Base-by-base conservation (phyloP, 1,140 invertebrate genomes). In the Cotesia vestalis region DNA sequence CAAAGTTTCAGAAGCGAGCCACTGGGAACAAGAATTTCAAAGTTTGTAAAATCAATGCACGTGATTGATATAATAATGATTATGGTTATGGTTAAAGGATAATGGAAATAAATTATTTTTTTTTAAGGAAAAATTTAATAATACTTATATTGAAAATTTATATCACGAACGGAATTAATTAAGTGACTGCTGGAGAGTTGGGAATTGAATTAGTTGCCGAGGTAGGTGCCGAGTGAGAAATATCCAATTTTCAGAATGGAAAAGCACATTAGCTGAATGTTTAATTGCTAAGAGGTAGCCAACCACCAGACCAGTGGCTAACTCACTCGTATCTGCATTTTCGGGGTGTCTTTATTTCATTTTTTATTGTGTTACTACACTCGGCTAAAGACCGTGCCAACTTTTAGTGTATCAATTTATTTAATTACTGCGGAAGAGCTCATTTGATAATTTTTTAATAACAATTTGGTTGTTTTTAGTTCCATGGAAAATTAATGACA, bases 171-270 rank as follows among this genome's bases (percentile, higher is more conserved):
- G 14, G 27, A 61, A 61, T 27, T 61, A 27, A 61, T 27, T 27
- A 61, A 61, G 27, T 61, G 14, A 27, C 27, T 17, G 14, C 59
- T 34, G 27, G 9, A 46, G 40, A 64, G 8, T 51, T 51, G 36
- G 40, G 36, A 51, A 64, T 51, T 64, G 62, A 64, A 64, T 64
- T 64, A 64, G 62, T 64, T 64, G 40, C 17, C 12, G 17, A 12
- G 36, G 36, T 27, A 27, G 27, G 27, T 27, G 27, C 27, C 11
- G 62, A 38, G 57, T 17, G 20, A 79, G 76, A 82, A 83, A 83
- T 82, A 81, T 85, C 82, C 80, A 83, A 85, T 83, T 85, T 85
- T 84, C 81, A 83, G 83, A 84, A 85, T 84, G 83, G 83, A 83
- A 83, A 84, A 83, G 81, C 83, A 83, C 80, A 84, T 85, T 84